Evolutionary conservation across 35 echinoderm and acorn worm genomes (phyloP).

Genomic region (Apostichopus japonicus): DNA sequence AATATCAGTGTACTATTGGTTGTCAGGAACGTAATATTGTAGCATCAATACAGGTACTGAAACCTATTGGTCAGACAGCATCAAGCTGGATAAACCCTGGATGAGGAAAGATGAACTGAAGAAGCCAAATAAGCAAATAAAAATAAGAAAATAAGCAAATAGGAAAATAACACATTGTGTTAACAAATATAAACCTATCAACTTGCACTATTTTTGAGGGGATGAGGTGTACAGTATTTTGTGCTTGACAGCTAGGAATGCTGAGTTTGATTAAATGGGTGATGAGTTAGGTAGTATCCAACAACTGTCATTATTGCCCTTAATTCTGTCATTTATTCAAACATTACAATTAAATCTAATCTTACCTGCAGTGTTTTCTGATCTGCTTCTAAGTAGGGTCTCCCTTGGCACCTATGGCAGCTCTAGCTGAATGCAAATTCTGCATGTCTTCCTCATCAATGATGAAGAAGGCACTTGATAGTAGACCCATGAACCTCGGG

Average conservation of each 20-base stretch:
- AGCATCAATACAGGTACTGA: not conserved
- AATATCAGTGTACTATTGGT: not conserved
- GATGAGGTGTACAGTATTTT: too few relatives aligned
- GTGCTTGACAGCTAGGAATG: too few relatives aligned
- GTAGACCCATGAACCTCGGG: slow-evolving; percentile 22
- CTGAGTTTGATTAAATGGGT: too few relatives aligned
- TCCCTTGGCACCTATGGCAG: not conserved
- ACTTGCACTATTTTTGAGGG: too few relatives aligned
- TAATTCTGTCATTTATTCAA: slow-evolving; percentile 1
- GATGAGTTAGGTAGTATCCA: not conserved
- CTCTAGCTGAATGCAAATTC: not conserved
- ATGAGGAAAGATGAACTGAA: too few relatives aligned
- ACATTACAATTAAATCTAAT: not conserved
- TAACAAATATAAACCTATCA: too few relatives aligned
- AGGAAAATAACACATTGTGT: too few relatives aligned
- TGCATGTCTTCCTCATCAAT: slow-evolving; percentile 32
- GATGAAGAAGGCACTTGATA: slow-evolving; percentile 33
- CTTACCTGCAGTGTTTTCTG: slow-evolving; percentile 44
- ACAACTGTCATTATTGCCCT: not conserved
- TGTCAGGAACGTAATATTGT: not conserved
- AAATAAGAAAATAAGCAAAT: too few relatives aligned
- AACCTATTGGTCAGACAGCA: too few relatives aligned
- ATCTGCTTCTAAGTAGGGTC: slow-evolving; percentile 20
- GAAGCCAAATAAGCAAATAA: too few relatives aligned
- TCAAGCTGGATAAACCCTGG: too few relatives aligned